These are phyloP conservation scores for Syngnathus floridae DNA, from an alignment of 2,113 vertebrate species.

Conservation along the genomic window DNA sequence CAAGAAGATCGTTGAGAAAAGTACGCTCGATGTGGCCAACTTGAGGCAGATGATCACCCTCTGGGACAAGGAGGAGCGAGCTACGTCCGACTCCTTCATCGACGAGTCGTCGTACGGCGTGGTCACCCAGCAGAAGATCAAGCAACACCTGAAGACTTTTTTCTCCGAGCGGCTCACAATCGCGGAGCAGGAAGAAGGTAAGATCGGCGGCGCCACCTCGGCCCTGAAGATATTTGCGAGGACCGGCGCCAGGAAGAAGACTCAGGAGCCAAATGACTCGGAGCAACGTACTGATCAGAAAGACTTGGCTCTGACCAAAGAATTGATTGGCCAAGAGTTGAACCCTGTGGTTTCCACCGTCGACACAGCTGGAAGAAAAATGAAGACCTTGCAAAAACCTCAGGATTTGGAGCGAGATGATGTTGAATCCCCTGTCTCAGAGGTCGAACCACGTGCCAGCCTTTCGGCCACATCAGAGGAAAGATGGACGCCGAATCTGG, in stretches of 20 bases:
- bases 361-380: background rate
- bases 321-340: background rate
- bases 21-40: background rate
- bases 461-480: background rate
- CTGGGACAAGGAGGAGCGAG: slow-evolving; percentile 1
- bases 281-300: background rate
- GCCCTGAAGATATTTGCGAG: background rate
- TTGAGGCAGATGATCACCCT: background rate
- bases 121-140: slow-evolving; percentile 7
- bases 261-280: background rate
- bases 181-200: background rate
- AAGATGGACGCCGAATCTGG: background rate
- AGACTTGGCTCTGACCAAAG: background rate
- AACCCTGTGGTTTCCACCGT: background rate
- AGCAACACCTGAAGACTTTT: background rate
- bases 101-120: background rate
- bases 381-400: background rate
- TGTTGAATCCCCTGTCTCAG: background rate
- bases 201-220: background rate
- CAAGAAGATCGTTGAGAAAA: slow-evolving; percentile 3
- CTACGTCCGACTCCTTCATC: background rate
- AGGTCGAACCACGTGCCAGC: background rate
- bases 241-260: background rate
- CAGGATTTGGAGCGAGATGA: too few species aligned
- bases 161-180: background rate